phyloP scores from a whole-genome alignment of 23 tunicate genomes.

The Diplosoma virens region DNA sequence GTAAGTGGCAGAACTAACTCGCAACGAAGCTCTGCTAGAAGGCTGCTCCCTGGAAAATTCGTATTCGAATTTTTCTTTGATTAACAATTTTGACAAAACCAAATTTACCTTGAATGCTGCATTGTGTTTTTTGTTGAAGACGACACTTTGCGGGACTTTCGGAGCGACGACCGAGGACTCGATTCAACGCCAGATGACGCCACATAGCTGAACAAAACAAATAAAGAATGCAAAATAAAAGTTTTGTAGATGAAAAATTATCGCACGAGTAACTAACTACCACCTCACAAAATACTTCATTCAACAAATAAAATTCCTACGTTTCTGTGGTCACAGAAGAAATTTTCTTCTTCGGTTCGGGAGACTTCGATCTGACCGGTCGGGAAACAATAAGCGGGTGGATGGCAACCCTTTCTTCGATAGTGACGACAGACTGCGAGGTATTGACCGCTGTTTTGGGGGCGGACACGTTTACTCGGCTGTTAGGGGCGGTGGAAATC shows the following conservation, averaged over 20 bases:
- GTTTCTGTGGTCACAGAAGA: no score
- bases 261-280: no score
- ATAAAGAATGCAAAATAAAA: no score
- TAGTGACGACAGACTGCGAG: no score
- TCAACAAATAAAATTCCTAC: no score
- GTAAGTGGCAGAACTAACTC: constrained; percentile 8
- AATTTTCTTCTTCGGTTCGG: background rate
- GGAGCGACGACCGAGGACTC: background rate
- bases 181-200: background rate
- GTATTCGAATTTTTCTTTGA: background rate
- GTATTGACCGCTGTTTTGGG: no score
- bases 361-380: background rate
- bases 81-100: background rate
- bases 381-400: background rate
- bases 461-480: no score
- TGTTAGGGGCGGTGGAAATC: no score
- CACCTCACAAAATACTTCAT: no score
- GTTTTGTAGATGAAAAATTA: no score
- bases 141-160: background rate
- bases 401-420: no score
- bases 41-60: background rate
- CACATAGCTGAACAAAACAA: background rate
- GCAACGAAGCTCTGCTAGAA: background rate
- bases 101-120: background rate
- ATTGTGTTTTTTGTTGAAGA: no score